Evolutionary conservation across 2,797 vertebrate species (phyloP).

Genomic region (Tenualosa ilisha): DNA sequence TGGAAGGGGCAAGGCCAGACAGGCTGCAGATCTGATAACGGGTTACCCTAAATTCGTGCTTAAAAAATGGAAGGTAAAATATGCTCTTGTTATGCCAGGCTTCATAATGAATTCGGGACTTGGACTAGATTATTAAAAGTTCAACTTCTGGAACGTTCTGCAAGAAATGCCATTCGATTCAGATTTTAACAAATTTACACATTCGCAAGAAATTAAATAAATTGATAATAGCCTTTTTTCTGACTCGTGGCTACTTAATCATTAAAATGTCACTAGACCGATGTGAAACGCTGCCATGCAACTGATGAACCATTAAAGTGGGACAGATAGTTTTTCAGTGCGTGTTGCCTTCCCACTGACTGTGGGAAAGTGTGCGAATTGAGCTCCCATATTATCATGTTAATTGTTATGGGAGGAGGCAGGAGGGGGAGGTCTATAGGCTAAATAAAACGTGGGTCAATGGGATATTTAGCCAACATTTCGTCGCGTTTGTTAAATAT

Average conservation of each 20-base stretch:
- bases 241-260: neutral
- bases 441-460: constrained; percentile 48
- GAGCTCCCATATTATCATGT: constrained; percentile 62
- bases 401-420: constrained; percentile 58
- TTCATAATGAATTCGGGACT: too few relatives aligned
- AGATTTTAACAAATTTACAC: too few relatives aligned
- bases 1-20: neutral
- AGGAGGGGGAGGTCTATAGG: constrained; percentile 41
- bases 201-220: too few relatives aligned
- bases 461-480: constrained; percentile 19
- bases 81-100: too few relatives aligned
- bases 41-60: too few relatives aligned
- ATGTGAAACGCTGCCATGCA: neutral
- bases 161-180: too few relatives aligned
- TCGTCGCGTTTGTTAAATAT: constrained; percentile 3
- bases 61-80: too few relatives aligned
- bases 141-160: too few relatives aligned
- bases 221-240: too few relatives aligned
- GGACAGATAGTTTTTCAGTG: neutral
- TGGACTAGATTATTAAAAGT: too few relatives aligned
- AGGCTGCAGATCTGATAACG: neutral
- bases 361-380: constrained; percentile 63
- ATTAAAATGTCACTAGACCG: neutral
- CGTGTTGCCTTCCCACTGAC: constrained; percentile 34
- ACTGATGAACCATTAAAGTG: neutral